Evolutionary conservation across 2,888 invertebrate genomes (phyloP).

Genomic region (Heliconius ismenius): DNA sequence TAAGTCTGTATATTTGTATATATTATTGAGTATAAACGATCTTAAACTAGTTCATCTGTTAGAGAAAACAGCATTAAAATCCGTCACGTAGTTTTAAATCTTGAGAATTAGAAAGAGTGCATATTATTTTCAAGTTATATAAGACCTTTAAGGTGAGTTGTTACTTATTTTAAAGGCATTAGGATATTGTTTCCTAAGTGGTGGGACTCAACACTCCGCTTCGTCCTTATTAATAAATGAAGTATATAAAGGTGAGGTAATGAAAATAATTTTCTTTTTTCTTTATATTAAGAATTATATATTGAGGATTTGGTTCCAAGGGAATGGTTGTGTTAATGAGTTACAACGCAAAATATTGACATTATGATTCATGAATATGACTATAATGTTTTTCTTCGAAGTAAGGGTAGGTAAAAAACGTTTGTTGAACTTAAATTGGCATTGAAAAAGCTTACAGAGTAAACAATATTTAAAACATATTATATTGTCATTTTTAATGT

Average conservation of each 20-base stretch:
- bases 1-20: background rate
- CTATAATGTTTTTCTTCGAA: slow-evolving; percentile 4
- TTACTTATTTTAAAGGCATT: too few species aligned
- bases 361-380: slow-evolving; percentile 15
- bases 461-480: background rate
- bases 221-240: too few species aligned
- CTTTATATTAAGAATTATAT: background rate
- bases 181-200: too few species aligned
- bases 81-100: too few species aligned
- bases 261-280: background rate
- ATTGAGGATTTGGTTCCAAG: background rate
- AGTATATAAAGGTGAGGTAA: background rate
- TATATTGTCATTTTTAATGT: background rate
- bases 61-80: too few species aligned
- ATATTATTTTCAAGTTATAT: too few species aligned
- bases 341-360: background rate
- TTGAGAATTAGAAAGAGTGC: too few species aligned
- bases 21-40: too few species aligned
- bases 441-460: background rate
- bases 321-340: slow-evolving; percentile 7
- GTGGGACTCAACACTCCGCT: too few species aligned
- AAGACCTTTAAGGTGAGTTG: too few species aligned
- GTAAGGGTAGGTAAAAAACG: background rate
- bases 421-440: background rate
- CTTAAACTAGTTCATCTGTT: too few species aligned